phyloP scores from a whole-genome alignment of 2,888 invertebrate species.

The Drosophila antonietae region DNA sequence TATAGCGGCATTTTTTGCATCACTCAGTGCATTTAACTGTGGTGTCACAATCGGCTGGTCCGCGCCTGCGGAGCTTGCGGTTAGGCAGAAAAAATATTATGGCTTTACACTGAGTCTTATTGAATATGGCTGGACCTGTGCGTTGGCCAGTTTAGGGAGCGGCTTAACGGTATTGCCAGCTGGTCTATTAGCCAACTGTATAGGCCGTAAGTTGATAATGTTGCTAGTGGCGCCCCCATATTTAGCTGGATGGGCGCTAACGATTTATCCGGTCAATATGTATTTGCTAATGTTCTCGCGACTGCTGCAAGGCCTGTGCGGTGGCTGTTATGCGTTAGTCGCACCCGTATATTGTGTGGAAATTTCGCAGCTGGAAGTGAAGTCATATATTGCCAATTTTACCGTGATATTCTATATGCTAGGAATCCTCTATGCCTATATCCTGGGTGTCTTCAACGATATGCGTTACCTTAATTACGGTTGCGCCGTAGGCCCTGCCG shows the following conservation, averaged over 20 bases:
- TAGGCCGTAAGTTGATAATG: conserved; percentile 88
- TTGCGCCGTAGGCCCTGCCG: conserved; percentile 84
- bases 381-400: conserved; percentile 92
- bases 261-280: conserved; percentile 88
- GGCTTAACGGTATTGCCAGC: conserved; percentile 88
- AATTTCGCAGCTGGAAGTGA: conserved; percentile 91
- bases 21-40: conserved; percentile 24
- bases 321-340: conserved; percentile 90
- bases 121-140: conserved; percentile 89
- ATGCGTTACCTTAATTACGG: conserved; percentile 49
- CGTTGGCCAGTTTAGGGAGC: conserved; percentile 88
- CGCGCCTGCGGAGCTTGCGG: conserved; percentile 86
- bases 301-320: conserved; percentile 61
- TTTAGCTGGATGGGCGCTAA: conserved; percentile 88
- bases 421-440: conserved; percentile 91
- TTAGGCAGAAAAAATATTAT: conserved; percentile 10
- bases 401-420: conserved; percentile 92
- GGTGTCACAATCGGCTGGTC: conserved; percentile 89
- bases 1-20: conserved; percentile 23
- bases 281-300: conserved; percentile 56
- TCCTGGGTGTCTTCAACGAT: conserved; percentile 84
- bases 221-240: conserved; percentile 86
- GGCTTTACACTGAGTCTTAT: conserved; percentile 34
- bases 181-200: conserved; percentile 87
- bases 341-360: conserved; percentile 93